Base-by-base conservation (phyloP, 1,140 invertebrate genomes). In the Pentalonia nigronervosa region DNA sequence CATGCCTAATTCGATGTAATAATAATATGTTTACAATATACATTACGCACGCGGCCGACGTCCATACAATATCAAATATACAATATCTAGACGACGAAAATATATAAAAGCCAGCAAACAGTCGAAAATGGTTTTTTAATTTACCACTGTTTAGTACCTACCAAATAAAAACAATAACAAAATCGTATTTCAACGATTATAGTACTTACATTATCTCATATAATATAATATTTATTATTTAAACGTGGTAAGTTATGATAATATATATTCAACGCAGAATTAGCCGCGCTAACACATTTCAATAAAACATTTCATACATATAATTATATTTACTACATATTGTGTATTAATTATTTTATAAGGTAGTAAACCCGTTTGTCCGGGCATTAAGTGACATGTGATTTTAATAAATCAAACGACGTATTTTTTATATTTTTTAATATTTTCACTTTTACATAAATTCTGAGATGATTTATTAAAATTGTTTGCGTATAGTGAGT, bases 371-470 rank as follows among this genome's bases (percentile, higher is more conserved):
- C 30, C 60, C 30, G 60, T 76, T 86, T 86, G 83, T 45, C 21
- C 21, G 87, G 20, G n/a, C 8, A 50, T 89, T 53, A 53, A 88
- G 50, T n/a, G 53, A 60, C 53, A 60, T 67, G 45, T 67, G 36
- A 90, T 45, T 90, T 67, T n/a, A 45, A 90, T 90, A 90, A 90
- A 90, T 90, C 89, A 90, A 90, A 21, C 36, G 23, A 60, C 53
- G 56, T 20, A 20, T 67, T 67, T 36, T 50, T 76, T n/a, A 47
- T n/a, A 87, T 50, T 67, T 90, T 90, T 67, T 34, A 45, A 90
- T 90, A 90, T 67, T 90, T 67, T 45, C 36, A 67, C 21, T 90
- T 90, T 90, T 67, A 67, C 36, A 41, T 90, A 60, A 90, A 90
- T 90, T 45, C 7, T 30, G 11, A 8, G 87, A 90, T 90, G 89